Evolutionary conservation across 2,797 vertebrate genomes (phyloP), one percentile per base, ranked within the genome.

Genomic region (Arremon aurantiirostris): DNA sequence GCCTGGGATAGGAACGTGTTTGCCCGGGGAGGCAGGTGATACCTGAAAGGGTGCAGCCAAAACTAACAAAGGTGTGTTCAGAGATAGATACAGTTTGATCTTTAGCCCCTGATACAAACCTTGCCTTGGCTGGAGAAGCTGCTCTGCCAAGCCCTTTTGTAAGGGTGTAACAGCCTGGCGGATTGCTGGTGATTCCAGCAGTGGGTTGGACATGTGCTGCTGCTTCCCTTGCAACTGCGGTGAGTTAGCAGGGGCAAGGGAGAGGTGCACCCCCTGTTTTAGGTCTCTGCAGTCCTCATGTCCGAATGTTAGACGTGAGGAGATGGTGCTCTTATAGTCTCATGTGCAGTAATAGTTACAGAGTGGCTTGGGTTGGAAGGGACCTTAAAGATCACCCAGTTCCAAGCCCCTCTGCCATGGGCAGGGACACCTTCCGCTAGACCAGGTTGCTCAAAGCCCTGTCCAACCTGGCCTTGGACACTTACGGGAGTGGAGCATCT

Each of bases 51-150:
- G 95, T 70, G 80, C 94, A 94, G 95, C 95, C 95, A 95, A 94
- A 94, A 91, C 95, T 93, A 96, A 96, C 95, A 96, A 96, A 97
- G 95, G 96, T 72, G 95, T 95, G 95, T 93, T 94, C 82, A 28
- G 49, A 60, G 86, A 86, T 64, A 96, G 92, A 84, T 70, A 89
- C 26, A 44, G 41, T 66, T 86, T 94, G 94, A 94, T 94, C 95
- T 96, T 88, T 92, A 96, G 89, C 77, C 94, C 63, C 73, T 88
- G 94, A 88, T 84, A 78, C 68, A 66, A 83, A 69, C 75, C 73
- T 85, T 71, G 3, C 76, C 83, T 90, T 71, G 73, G 59, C 64
- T 86, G 79, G 24, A 42, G 80, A 94, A 79, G 82, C 84, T 82
- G 82, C 77, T 86, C 55, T 66, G 85, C 86, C 91, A 87, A 92